These are phyloP conservation scores for Lepidurus couesii DNA, from an alignment of 1,140 invertebrate species.

Conservation along the genomic window DNA sequence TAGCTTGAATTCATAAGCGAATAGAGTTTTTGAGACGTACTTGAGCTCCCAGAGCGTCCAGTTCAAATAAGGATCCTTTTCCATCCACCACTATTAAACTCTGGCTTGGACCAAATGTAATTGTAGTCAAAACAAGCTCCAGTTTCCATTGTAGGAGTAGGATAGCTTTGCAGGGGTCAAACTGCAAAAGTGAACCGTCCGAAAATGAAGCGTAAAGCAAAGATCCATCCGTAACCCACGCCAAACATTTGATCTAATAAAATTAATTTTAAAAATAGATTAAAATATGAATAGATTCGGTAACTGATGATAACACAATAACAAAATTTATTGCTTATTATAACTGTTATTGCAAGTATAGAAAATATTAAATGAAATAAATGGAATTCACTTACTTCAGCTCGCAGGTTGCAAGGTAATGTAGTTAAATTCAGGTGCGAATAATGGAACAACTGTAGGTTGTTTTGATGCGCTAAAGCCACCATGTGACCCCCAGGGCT, in stretches of 20 bases:
- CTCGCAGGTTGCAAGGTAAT: not conserved
- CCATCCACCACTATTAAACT: not conserved
- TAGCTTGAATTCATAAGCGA: not conserved
- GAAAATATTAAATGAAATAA: not conserved
- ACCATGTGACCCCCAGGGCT: not conserved
- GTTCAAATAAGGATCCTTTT: not conserved
- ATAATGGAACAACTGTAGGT: not conserved
- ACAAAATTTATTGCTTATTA: too few species aligned
- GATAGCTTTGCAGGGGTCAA: not conserved
- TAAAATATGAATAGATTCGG: not conserved
- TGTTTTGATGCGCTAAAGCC: not conserved
- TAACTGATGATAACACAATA: too few species aligned
- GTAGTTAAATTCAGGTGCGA: not conserved
- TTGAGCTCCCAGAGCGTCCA: not conserved
- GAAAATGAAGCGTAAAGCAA: not conserved
- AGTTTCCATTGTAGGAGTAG: not conserved
- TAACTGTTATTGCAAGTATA: not conserved
- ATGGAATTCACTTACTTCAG: not conserved
- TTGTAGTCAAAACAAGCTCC: not conserved
- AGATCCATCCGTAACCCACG: not conserved
- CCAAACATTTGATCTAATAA: not conserved
- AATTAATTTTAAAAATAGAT: not conserved
- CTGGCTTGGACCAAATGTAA: not conserved
- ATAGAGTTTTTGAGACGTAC: not conserved
- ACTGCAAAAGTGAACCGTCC: not conserved